Conservation (phyloP, 2,888 invertebrate species). For the Autographa gamma region DNA sequence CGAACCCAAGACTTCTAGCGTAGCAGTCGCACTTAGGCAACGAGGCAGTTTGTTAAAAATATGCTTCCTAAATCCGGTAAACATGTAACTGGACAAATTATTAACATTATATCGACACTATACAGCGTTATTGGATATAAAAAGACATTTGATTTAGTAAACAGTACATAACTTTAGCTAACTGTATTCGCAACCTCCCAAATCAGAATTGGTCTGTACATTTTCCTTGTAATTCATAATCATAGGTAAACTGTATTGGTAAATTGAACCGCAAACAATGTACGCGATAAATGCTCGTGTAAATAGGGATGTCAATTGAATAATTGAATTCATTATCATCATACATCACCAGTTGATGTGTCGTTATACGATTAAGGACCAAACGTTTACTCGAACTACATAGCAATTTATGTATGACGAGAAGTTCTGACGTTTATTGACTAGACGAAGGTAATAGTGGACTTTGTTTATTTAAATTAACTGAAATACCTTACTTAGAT, state of each 20-base stretch:
- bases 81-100: background rate
- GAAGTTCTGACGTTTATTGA: conserved; percentile 27
- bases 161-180: background rate
- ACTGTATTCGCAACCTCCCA: background rate
- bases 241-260: background rate
- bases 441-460: conserved; percentile 10
- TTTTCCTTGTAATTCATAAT: background rate
- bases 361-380: conserved; percentile 22
- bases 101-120: background rate
- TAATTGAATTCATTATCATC: conserved; percentile 36
- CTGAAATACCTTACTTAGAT: background rate
- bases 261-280: too few relatives aligned
- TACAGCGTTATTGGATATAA: background rate
- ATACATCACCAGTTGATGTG: conserved; percentile 23
- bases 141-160: background rate
- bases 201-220: background rate
- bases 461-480: background rate
- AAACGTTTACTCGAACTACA: conserved; percentile 32
- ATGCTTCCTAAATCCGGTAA: too few relatives aligned
- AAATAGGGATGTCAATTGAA: conserved; percentile 27
- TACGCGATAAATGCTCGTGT: background rate
- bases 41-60: too few relatives aligned
- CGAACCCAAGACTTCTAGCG: too few relatives aligned
- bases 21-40: too few relatives aligned
- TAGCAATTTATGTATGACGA: conserved; percentile 37